Percentiles rank a stretch among this genome's conserved stretches.
phyloP scores from a whole-genome alignment of 2,113 vertebrate genomes.

The Diphyllodes magnificus region DNA sequence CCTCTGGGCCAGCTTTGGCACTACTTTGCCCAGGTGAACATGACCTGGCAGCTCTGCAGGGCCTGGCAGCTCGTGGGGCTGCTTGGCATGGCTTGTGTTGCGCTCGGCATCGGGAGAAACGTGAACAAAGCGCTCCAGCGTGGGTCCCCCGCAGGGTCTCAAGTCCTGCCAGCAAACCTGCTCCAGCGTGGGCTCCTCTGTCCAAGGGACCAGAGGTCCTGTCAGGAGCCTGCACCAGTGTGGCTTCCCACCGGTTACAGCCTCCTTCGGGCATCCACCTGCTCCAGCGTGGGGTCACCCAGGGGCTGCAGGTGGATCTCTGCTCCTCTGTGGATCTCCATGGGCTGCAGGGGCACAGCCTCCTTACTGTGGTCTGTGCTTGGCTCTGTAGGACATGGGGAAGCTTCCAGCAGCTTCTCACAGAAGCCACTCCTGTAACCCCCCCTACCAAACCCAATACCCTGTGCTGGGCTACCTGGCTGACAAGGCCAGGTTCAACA shows the following conservation, averaged over 20 bases:
- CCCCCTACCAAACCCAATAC: not conserved
- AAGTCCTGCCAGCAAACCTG: not conserved
- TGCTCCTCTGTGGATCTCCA: not conserved
- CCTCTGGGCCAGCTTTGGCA: not conserved
- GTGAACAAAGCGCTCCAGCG: not conserved
- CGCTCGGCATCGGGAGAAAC: accelerated
- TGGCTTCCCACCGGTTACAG: not conserved
- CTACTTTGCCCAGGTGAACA: not conserved
- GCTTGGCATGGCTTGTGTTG: not conserved
- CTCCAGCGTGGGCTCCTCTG: not conserved
- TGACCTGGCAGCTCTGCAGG: not conserved
- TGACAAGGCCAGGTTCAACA: not conserved
- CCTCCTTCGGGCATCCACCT: not conserved
- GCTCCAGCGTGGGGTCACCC: not conserved
- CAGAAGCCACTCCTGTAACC: not conserved
- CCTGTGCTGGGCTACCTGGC: not conserved
- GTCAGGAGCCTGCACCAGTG: not conserved
- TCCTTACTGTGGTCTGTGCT: not conserved
- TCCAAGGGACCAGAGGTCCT: not conserved
- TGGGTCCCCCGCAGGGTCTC: not conserved
- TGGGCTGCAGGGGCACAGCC: not conserved
- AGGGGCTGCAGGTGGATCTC: not conserved
- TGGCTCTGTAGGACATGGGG: not conserved
- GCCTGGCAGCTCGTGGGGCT: not conserved
- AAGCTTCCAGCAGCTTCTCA: not conserved